These are phyloP conservation scores for Bufotes viridis DNA, from an alignment of 2,797 vertebrate species.

Conservation along the genomic window DNA sequence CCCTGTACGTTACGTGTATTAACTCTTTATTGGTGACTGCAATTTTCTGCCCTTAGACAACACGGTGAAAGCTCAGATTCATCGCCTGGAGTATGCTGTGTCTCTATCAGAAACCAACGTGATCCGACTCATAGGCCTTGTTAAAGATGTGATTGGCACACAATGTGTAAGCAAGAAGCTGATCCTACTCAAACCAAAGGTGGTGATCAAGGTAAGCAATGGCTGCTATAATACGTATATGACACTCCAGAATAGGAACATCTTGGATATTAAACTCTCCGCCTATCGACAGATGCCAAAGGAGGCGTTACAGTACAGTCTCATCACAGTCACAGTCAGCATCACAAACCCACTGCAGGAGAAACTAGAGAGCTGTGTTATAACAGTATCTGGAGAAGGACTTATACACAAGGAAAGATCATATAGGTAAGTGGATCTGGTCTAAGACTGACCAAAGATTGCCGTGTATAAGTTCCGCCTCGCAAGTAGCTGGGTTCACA, in stretches of 20 bases:
- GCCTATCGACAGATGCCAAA: conserved; percentile 70
- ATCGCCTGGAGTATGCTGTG: background rate
- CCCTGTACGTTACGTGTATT: background rate
- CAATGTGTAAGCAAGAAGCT: conserved; percentile 11
- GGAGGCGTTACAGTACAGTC: conserved; percentile 65
- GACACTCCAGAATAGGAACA: background rate
- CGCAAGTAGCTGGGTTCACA: no score
- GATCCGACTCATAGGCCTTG: conserved; percentile 27
- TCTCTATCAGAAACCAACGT: conserved; percentile 9
- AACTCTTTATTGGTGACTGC: background rate
- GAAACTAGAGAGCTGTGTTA: conserved; percentile 70
- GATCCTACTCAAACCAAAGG: conserved; percentile 26
- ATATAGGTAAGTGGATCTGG: conserved; percentile 68
- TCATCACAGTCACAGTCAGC: conserved; percentile 65
- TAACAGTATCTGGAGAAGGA: conserved; percentile 77
- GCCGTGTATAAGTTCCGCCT: no score
- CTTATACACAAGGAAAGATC: conserved; percentile 70
- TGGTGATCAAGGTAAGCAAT: conserved; percentile 24
- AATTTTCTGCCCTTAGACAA: conserved; percentile 22
- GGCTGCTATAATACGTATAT: background rate
- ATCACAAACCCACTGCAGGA: conserved; percentile 74
- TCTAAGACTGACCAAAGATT: background rate
- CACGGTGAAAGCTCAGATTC: background rate
- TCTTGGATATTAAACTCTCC: background rate
- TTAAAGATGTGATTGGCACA: conserved; percentile 39